Evolutionary conservation across 2,888 invertebrate species (phyloP), one percentile per base, ranked within the genome.

Genomic region (Megamerina dolium): DNA sequence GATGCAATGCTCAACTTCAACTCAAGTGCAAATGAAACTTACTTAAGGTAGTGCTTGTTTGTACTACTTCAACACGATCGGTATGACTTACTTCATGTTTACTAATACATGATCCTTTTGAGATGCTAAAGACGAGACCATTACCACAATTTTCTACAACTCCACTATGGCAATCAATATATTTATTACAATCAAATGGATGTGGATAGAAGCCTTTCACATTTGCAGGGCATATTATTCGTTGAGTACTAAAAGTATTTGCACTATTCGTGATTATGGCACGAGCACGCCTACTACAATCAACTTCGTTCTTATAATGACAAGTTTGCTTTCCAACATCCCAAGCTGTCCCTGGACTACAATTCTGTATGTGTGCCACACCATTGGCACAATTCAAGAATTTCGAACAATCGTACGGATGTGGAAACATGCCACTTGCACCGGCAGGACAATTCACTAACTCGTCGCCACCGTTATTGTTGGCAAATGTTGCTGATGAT

Each of bases 341-440:
- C 56, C 80, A 82, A 4, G 77, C 72, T 1, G 81, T 80, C 10
- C 79, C 80, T 6, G 77, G 75, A 3, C 73, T 77, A 60, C 82
- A 82, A 40, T 73, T 70, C 66, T 76, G 76, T 5, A 78, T 58
- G 49, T 72, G 70, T 2, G 77, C 74, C 17, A 61, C 60, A 3
- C 81, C 81, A 52, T 77, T 70, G 2, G 71, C 75, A 57, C 82
- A 82, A 54, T 77, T 77, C 31, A 81, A 55, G 60, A 77, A 82
- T 56, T 80, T 79, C 1, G 70, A 68, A 50, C 82, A 82, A 46
- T 78, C 75, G 1, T 59, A 63, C 1, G 79, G 78, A 64, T 81
- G 78, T 2, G 76, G 72, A 27, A 74, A 60, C 10, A 79, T 55
- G 1, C 81, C 81, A 39, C 64, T 72, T 5, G 66, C 58, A 18